Evolutionary conservation across 2,888 invertebrate species (phyloP), one percentile per base, ranked within the genome.

Genomic region (Zhuqinia jingwanae): DNA sequence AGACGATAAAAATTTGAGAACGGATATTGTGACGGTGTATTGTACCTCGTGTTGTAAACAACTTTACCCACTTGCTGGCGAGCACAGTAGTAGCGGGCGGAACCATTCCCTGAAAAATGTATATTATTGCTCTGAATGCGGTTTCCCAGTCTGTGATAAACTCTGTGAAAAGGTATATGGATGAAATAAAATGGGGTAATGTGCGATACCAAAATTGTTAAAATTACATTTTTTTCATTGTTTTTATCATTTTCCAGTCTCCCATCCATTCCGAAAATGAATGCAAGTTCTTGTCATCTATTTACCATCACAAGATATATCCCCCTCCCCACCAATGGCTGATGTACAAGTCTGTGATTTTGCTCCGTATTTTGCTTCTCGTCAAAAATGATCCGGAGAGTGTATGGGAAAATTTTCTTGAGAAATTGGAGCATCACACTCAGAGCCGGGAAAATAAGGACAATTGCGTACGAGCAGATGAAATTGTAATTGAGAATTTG

Each of bases 91-190:
- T 25, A 36, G 2, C 8, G 53, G 20, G 20, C 15, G 50, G 13
- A 5, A 53, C 5, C 2, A 5, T 53, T 56, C 56, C 56, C 6
- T 22, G 20, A 78, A 42, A 17, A 56, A 20, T 58, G 5, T 65
- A n/a, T 60, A 68, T 13, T n/a, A 58, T 30, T 88, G 88, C 30
- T 45, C 85, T 22, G 36, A 50, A 0, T 89, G 89, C 65, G 82
- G 77, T 10, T 89, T 87, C 86, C 89, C 89, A 45, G 73, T 89
- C n/a, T 89, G 89, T 76, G 70, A 79, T 63, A 63, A 60, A 36
- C 25, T 47, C 13, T 88, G 88, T 82, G 82, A 88, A 80, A n/a
- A 42, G 68, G 88, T 88, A 80, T 17, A 56, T 5, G n/a, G 56
- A n/a, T n/a, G 5, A n/a, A 10, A 3, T 58, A 10, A 22, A 3